These are phyloP conservation scores for Sarcophaga rosellei DNA, from an alignment of 2,888 invertebrate species.

Conservation along the genomic window DNA sequence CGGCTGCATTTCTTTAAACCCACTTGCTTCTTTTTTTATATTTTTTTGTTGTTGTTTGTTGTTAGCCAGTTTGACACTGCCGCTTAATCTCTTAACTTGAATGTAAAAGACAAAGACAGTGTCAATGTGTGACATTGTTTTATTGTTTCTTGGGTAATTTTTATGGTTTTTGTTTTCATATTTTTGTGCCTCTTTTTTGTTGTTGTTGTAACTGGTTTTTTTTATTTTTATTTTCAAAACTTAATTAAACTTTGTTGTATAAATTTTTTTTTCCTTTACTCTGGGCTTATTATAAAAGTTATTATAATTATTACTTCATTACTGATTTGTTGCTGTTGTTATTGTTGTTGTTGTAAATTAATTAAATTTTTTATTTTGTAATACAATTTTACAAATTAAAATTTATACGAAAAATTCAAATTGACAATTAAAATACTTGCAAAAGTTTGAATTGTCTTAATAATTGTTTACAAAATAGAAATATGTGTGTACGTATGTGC, in stretches of 20 bases:
- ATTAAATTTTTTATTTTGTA: no score
- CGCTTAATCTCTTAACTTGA: slow-evolving; percentile 2
- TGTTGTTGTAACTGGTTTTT: neutral
- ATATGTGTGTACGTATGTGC: no score
- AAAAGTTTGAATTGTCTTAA: no score
- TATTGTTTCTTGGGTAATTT: neutral
- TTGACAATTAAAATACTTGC: no score
- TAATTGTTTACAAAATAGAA: no score
- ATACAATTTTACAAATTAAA: no score
- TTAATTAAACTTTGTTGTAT: no score
- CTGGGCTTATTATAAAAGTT: neutral
- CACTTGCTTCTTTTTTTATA: slow-evolving; percentile 21
- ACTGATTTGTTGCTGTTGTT: no score
- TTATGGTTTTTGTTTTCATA: neutral
- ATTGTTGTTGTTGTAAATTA: no score
- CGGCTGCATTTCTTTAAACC: slow-evolving; percentile 24
- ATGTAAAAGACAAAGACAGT: neutral
- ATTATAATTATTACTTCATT: no score
- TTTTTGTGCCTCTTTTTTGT: neutral
- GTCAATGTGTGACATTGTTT: slow-evolving; percentile 32
- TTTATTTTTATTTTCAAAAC: no score
- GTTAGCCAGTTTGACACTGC: slow-evolving; percentile 16
- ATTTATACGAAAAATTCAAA: no score
- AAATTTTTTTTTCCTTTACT: neutral
- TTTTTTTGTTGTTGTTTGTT: neutral